Base-by-base conservation (phyloP, 2,888 invertebrate genomes). In the Margaritifera margaritifera region DNA sequence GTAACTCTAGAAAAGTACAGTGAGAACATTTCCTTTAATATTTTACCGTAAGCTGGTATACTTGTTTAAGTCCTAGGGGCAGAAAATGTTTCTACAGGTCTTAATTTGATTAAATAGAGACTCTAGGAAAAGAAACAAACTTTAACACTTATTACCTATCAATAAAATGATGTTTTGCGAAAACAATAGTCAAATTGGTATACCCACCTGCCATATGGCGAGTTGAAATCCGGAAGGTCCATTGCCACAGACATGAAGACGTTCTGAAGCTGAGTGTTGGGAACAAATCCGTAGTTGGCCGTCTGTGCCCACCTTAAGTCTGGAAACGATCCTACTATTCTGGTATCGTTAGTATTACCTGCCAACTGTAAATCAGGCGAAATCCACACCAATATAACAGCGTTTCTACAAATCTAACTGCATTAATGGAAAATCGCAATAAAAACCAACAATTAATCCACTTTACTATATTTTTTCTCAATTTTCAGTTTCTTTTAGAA, bases 231-330 rank as follows among this genome's bases (percentile, higher is more conserved):
- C 0, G 85, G 84, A 31, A 87, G 71, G 75, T 87, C 87, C 72
- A 86, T 80, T 0, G 86, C 82, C 0, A 86, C 85, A 6, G 86
- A 81, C 86, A 87, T 86, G 66, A 86, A 85, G 15, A 81, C 80
- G 58, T 80, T 77, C 2, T 69, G 75, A 68, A 84, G 69, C 18
- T 64, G 59, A 8, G 72, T 62, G 64, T 86, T 86, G 0, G 86
- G 86, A 25, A 83, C 83, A 63, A 76, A 80, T 11, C 86, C 87
- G 25, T 79, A 63, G 27, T 80, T 72, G 52, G 77, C 80, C 3
- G 86, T 86, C 69, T 86, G 86, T 8, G 82, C 76, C 85, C 84
- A 85, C 15, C 85, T 72, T 6, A 85, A 31, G 42, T 66, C 76
- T 6, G 86, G 80, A 56, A 81, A 82, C 20, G 74, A 77, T 3